A percentile compares a stretch with the other conserved stretches of the same genome.
phyloP scores from a whole-genome alignment of 2,797 vertebrate genomes.

The Acomys russatus region DNA sequence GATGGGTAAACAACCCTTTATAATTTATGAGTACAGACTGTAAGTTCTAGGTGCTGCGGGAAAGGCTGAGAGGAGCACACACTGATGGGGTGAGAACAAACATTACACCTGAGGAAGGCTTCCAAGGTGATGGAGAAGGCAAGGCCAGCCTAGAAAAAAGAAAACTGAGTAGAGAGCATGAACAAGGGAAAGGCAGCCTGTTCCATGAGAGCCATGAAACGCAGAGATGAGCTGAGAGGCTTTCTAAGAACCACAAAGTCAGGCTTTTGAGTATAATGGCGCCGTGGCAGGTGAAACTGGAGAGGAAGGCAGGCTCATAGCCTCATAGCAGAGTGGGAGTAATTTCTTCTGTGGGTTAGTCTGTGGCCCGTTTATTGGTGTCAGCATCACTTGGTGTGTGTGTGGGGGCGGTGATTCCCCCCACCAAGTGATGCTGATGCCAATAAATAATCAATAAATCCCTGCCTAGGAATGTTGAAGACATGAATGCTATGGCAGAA shows the following conservation, averaged over 20 bases:
- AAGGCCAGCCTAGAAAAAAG: background rate
- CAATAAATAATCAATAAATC: background rate
- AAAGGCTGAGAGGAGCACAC: background rate
- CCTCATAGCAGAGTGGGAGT: background rate
- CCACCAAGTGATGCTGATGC: background rate
- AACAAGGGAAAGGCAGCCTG: background rate
- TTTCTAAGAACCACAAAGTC: constrained; percentile 21
- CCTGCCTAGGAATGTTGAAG: background rate
- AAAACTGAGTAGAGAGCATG: background rate
- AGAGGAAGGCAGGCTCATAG: background rate
- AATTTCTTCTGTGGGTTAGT: background rate
- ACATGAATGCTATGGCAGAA: background rate
- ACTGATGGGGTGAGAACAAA: background rate
- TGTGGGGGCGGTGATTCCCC: background rate
- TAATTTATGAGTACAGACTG: background rate
- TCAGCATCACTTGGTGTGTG: background rate
- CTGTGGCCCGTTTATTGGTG: background rate
- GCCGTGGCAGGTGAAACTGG: background rate
- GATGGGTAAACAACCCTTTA: constrained; percentile 15
- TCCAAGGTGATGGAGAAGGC: background rate
- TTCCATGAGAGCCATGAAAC: background rate
- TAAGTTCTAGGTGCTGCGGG: background rate
- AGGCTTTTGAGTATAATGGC: background rate
- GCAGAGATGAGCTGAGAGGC: background rate
- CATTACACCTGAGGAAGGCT: background rate